These are phyloP conservation scores for Silurus glanis DNA, from an alignment of 2,113 vertebrate genomes.

Conservation along the genomic window DNA sequence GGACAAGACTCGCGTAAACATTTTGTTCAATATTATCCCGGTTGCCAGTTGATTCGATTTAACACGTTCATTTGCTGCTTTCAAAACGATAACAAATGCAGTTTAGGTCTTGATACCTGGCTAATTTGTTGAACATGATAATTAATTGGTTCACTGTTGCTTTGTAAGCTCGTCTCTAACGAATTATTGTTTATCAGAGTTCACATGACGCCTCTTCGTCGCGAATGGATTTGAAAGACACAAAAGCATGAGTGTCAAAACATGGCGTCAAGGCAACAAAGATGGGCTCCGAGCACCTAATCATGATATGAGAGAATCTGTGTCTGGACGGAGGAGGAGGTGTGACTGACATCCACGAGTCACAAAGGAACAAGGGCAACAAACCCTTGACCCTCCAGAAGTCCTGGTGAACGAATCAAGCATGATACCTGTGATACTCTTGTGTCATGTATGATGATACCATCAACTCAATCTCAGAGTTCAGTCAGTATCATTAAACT, in stretches of 20 bases:
- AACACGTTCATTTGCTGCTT: no score
- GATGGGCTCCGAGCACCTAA: background rate
- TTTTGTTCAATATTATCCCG: background rate
- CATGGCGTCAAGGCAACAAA: background rate
- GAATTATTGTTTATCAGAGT: background rate
- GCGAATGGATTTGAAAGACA: background rate
- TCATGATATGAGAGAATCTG: background rate
- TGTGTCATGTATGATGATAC: background rate
- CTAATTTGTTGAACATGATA: background rate
- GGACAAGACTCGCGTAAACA: background rate
- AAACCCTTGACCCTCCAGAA: background rate
- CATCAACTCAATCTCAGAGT: background rate
- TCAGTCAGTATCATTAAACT: background rate
- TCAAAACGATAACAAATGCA: background rate
- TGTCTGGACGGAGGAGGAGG: background rate
- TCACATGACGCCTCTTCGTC: background rate
- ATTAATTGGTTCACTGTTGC: background rate
- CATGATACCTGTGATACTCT: background rate
- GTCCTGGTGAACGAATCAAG: background rate
- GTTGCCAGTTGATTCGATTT: background rate
- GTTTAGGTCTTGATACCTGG: background rate
- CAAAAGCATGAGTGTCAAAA: conserved; percentile 7
- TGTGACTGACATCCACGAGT: background rate
- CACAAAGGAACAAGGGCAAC: background rate
- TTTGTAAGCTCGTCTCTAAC: background rate